A percentile compares a stretch with the other conserved stretches of the same genome.
Conservation (phyloP, 2,888 invertebrate genomes). For the Drosophila borealis region DNA sequence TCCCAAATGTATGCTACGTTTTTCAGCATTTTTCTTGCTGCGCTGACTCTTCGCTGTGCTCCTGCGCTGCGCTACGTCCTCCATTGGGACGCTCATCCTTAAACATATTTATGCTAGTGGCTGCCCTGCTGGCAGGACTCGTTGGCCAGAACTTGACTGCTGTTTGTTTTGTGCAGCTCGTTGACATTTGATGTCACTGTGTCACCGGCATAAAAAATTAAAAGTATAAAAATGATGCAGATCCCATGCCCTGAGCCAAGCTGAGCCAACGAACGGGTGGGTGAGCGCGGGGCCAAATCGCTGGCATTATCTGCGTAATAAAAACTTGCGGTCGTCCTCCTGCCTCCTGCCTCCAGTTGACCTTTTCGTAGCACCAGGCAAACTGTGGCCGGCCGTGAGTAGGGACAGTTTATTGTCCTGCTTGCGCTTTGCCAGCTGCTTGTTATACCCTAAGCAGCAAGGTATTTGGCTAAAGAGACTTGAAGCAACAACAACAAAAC, state of each 20-base stretch:
- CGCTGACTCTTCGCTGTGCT: constrained; percentile 26
- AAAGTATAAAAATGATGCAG: constrained; percentile 77
- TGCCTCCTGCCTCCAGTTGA: constrained; percentile 48
- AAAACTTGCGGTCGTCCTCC: constrained; percentile 73
- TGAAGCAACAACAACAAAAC: too few species aligned
- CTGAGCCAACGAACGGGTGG: not conserved
- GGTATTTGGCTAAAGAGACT: constrained; percentile 2
- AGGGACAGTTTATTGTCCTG: constrained; percentile 62
- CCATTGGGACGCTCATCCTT: constrained; percentile 69
- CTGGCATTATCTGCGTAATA: constrained; percentile 78
- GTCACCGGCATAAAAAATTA: constrained; percentile 79
- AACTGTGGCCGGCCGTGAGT: constrained; percentile 23
- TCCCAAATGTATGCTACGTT: constrained; percentile 76
- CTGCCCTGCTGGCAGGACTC: constrained; percentile 22
- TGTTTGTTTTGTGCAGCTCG: constrained; percentile 78
- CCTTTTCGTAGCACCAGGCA: constrained; percentile 58
- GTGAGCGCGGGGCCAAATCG: constrained; percentile 57
- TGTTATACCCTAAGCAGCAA: constrained; percentile 34
- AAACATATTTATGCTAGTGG: constrained; percentile 62
- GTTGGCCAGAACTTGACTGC: constrained; percentile 33
- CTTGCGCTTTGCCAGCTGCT: constrained; percentile 55
- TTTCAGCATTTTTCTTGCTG: constrained; percentile 66
- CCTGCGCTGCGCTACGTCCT: constrained; percentile 38
- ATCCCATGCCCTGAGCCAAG: constrained; percentile 33
- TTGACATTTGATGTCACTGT: constrained; percentile 81